Conservation (phyloP, 2,888 invertebrate species). For the Stenchaetothrips biformis region DNA sequence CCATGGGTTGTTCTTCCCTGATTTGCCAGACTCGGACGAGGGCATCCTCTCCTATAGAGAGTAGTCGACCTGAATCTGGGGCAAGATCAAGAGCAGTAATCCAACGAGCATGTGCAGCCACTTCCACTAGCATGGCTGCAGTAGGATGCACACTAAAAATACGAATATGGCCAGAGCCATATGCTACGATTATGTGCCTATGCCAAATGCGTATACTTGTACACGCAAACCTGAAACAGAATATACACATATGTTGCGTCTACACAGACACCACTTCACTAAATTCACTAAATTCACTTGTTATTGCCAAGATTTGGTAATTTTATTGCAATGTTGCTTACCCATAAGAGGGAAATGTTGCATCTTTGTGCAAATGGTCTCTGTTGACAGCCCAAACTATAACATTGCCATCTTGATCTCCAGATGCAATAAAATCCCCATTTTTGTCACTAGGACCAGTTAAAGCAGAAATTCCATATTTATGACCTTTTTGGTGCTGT, state of each 20-base stretch:
- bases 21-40: constrained; percentile 42
- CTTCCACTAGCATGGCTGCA: constrained; percentile 38
- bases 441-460: constrained; percentile 32
- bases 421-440: constrained; percentile 39
- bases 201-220: constrained; percentile 39
- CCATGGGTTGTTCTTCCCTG: constrained; percentile 31
- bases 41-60: constrained; percentile 42
- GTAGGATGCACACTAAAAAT: constrained; percentile 36
- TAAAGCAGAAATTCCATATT: constrained; percentile 39
- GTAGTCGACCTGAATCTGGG: constrained; percentile 36
- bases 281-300: background rate
- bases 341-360: constrained; percentile 37
- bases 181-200: constrained; percentile 39
- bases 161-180: constrained; percentile 42
- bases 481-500: constrained; percentile 40
- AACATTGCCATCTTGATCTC: constrained; percentile 40
- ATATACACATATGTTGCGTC: background rate
- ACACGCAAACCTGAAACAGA: constrained; percentile 38
- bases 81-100: constrained; percentile 41
- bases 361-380: constrained; percentile 38
- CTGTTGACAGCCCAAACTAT: constrained; percentile 39
- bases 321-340: constrained; percentile 28
- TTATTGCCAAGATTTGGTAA: background rate
- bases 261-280: background rate
- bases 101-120: constrained; percentile 42